Conservation (phyloP, 2,113 vertebrate species). For the Rhadina sibilatrix region DNA sequence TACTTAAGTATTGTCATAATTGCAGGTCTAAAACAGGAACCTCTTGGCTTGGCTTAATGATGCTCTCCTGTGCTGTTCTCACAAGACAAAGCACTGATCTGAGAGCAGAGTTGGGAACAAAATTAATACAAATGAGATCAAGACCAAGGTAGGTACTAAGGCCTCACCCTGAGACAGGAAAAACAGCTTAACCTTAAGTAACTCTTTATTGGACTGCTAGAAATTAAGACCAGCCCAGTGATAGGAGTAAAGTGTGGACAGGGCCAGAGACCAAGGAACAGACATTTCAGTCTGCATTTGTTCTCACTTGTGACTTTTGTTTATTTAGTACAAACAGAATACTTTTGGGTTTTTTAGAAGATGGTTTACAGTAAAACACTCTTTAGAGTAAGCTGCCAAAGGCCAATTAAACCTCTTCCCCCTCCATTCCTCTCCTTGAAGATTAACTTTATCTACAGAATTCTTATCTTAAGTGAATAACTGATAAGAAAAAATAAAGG, state of each 20-base stretch:
- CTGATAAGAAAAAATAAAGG: conserved; percentile 67
- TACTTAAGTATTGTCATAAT: neutral
- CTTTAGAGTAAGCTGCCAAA: conserved; percentile 45
- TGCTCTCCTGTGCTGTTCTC: neutral
- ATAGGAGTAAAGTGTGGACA: neutral
- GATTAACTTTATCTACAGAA: conserved; percentile 51
- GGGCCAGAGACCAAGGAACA: neutral
- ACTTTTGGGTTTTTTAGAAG: neutral
- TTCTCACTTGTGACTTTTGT: neutral
- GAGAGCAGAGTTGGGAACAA: neutral
- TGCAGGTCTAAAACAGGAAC: conserved; percentile 26
- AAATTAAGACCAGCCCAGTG: neutral
- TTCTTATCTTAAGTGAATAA: conserved; percentile 59
- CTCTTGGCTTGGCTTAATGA: conserved; percentile 16
- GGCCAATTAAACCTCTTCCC: conserved; percentile 13
- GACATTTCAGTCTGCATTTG: neutral
- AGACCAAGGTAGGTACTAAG: neutral
- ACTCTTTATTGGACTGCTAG: neutral
- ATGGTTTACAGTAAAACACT: conserved; percentile 43
- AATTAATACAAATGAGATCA: neutral
- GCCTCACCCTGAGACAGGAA: neutral
- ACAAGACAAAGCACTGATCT: neutral
- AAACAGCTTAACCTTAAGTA: neutral
- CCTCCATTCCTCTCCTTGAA: neutral
- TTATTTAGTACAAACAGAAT: neutral